Evolutionary conservation across 2,113 vertebrate genomes (phyloP).

Genomic region (Bubo blakistoni): DNA sequence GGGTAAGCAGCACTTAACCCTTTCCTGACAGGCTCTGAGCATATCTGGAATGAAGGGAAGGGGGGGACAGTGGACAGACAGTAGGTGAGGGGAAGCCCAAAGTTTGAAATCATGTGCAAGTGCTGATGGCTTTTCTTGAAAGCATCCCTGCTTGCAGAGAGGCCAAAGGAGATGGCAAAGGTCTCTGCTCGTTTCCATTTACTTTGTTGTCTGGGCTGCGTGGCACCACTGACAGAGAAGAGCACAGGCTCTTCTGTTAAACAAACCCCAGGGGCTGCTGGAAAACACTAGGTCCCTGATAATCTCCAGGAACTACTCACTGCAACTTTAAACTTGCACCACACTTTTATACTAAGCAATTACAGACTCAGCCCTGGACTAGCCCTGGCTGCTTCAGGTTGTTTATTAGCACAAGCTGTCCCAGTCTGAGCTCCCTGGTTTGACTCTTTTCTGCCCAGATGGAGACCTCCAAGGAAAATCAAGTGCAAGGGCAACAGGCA

Average conservation of each 20-base stretch:
- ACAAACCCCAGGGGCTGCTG: background rate
- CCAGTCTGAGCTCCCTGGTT: background rate
- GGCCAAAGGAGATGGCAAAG: background rate
- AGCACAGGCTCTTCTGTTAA: background rate
- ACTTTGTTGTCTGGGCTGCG: background rate
- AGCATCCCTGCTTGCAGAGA: background rate
- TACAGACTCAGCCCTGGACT: background rate
- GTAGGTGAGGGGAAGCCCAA: background rate
- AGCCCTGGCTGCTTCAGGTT: background rate
- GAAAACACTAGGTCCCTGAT: background rate
- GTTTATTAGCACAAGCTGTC: background rate
- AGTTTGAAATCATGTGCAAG: background rate
- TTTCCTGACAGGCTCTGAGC: conserved; percentile 26
- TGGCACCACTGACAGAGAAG: background rate
- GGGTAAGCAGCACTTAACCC: conserved; percentile 73
- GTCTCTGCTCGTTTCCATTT: background rate
- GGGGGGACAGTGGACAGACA: background rate
- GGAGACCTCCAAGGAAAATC: background rate
- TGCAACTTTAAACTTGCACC: background rate
- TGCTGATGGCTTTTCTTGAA: background rate
- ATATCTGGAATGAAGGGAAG: background rate
- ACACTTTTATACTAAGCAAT: background rate
- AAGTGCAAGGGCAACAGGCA: background rate
- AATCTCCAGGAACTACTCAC: background rate
- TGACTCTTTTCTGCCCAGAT: background rate